Base-by-base conservation (phyloP, 1,140 invertebrate genomes). In the Hermatobates lingyangjiaoensis region DNA sequence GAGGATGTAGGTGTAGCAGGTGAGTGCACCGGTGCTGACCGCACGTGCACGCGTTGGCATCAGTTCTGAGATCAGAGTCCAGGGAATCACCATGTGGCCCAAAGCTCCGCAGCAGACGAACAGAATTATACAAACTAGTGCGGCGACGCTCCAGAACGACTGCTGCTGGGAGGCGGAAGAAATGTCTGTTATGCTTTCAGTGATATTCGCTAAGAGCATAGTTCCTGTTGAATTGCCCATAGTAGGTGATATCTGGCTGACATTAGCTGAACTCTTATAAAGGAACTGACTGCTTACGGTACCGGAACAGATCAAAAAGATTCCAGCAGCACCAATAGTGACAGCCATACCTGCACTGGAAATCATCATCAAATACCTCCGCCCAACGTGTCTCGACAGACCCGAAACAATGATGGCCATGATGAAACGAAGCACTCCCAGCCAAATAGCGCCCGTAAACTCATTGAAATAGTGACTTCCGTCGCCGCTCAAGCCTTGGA, bases 71-170 rank as follows among this genome's bases (percentile, higher is more conserved):
- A 75, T 72, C 4, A 77, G 52, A 0, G 74, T 72, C 76, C 78
- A 81, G 1, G 81, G 81, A 54, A 83, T 70, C 2, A 71, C 67
- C 18, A 72, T 58, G 50, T 72, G 67, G 3, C 76, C 76, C 7
- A 74, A 56, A 1, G 72, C 66, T 53, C 72, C 71, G 26, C 70
- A 68, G 48, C 67, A 71, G 5, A 74, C 68, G 56, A 73, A 77
- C 27, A 68, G 60, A 2, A 71, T 45, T 1, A 75, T 57, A 18
- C 68, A 69, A 0, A 68, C 18, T 1, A 72, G 62, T 18, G 68
- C 69, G 0, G 67, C 21, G 1, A 72, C 62, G 1, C 69, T 67
- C 18, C 67, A 60, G 48, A 38, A 24, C 5, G 53, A 18, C 18
- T 12, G 15, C 15, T 28, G 3, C 12, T 46, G 14, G 12, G 12